Evolutionary conservation across 2,797 vertebrate genomes (phyloP).

Genomic region (Acrossocheilus wenchowensis): DNA sequence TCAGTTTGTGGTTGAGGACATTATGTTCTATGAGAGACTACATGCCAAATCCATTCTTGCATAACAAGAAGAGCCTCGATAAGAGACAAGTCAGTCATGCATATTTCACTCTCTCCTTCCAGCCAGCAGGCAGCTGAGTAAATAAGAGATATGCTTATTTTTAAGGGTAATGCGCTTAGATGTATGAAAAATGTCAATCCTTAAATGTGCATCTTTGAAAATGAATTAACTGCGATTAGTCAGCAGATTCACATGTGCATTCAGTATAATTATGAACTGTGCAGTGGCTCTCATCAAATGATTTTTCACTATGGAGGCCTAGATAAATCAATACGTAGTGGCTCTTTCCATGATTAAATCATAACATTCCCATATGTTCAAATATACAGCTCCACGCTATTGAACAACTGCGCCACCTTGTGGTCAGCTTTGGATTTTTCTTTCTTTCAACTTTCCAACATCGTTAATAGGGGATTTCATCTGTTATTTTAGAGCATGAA

Average conservation of each 20-base stretch:
- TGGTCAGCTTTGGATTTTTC: slow-evolving; percentile 36
- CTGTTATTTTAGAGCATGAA: not conserved
- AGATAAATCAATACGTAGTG: slow-evolving; percentile 13
- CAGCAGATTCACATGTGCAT: not conserved
- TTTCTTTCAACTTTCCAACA: not conserved
- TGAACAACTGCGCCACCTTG: slow-evolving; percentile 44
- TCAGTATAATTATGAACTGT: not conserved
- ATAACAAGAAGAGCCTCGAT: slow-evolving; percentile 61
- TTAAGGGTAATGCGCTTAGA: not conserved
- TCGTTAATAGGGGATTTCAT: not conserved
- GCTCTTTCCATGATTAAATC: slow-evolving; percentile 26
- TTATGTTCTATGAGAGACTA: slow-evolving; percentile 61
- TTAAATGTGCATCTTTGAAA: not conserved
- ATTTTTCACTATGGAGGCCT: not conserved
- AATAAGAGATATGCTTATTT: not conserved
- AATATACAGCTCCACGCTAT: not conserved
- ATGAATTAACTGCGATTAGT: not conserved
- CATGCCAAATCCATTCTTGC: slow-evolving; percentile 60
- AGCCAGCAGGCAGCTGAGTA: slow-evolving; percentile 27
- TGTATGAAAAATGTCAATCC: not conserved
- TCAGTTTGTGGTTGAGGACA: slow-evolving; percentile 70
- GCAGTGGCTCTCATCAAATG: not conserved
- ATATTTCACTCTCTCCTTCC: slow-evolving; percentile 40
- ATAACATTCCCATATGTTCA: slow-evolving; percentile 25
- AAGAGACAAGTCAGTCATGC: slow-evolving; percentile 55